Percentiles rank a stretch among this genome's conserved stretches.
phyloP scores from a whole-genome alignment of 2,113 vertebrate genomes.

The Hypocryptadius cinnamomeus region DNA sequence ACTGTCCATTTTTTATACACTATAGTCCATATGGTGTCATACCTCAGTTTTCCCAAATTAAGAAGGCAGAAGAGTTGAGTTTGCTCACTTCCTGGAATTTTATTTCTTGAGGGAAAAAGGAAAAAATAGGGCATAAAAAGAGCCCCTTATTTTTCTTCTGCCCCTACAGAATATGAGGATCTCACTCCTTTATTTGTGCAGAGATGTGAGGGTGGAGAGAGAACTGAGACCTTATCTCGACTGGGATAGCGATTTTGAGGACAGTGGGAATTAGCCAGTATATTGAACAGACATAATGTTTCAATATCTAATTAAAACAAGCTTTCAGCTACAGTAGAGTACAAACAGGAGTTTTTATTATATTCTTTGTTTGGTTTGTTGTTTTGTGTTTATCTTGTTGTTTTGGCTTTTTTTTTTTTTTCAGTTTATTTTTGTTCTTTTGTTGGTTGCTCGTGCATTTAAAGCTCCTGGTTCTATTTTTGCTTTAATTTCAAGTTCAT shows the following conservation, averaged over 20 bases:
- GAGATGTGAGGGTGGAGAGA: background rate
- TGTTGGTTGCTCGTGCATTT: background rate
- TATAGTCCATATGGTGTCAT: background rate
- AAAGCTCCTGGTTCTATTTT: background rate
- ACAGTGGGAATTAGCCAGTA: background rate
- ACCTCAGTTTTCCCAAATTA: background rate
- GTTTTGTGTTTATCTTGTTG: background rate
- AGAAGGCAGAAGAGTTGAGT: background rate
- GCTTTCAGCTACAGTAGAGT: background rate
- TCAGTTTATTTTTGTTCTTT: background rate
- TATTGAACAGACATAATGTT: background rate
- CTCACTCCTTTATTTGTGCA: background rate
- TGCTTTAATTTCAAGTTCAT: background rate
- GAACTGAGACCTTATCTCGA: background rate
- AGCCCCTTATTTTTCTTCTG: background rate
- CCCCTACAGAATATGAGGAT: background rate
- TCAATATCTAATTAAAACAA: background rate
- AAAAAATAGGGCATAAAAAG: background rate
- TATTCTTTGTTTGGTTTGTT: background rate
- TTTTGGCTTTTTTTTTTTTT: background rate
- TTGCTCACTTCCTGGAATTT: background rate
- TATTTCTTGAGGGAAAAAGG: background rate
- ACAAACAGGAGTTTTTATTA: background rate
- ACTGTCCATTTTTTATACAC: background rate
- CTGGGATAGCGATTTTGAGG: background rate